phyloP scores from a whole-genome alignment of 2,113 vertebrate species.

The Rhinolophus sinicus region DNA sequence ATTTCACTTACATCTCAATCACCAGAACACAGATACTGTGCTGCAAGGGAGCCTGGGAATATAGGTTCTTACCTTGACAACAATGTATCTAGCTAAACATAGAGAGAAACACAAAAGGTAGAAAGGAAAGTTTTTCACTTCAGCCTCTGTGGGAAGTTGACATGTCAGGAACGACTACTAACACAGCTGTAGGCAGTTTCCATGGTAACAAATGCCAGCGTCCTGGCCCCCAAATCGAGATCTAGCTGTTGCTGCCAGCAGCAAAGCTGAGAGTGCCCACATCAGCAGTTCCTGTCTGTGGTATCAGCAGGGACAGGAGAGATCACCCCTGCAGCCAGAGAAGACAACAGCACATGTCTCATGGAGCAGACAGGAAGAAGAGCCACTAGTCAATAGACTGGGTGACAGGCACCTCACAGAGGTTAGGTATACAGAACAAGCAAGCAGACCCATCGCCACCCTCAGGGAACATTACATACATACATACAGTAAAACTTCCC shows the following conservation, averaged over 20 bases:
- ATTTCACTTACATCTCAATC: not conserved
- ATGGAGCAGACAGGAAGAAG: not conserved
- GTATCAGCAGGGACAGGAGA: not conserved
- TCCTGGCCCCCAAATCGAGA: not conserved
- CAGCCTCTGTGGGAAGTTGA: slow-evolving; percentile 25
- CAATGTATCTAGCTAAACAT: not conserved
- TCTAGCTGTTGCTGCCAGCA: not conserved
- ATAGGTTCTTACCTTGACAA: not conserved
- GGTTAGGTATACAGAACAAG: not conserved
- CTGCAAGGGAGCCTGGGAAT: not conserved
- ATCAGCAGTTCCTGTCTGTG: not conserved
- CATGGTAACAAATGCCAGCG: not conserved
- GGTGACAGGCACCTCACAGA: not conserved
- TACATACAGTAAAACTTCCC: not conserved
- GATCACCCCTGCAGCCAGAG: not conserved
- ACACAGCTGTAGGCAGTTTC: not conserved
- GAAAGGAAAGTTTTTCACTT: not conserved
- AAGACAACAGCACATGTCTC: not conserved
- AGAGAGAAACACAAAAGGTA: slow-evolving; percentile 1
- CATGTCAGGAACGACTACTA: not conserved
- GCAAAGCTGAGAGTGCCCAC: not conserved
- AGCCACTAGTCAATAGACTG: not conserved
- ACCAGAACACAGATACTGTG: not conserved
- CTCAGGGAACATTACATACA: not conserved
- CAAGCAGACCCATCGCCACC: not conserved